These are phyloP conservation scores for Notarius lentiginosus DNA, from an alignment of 2,113 vertebrate species.

Conservation along the genomic window DNA sequence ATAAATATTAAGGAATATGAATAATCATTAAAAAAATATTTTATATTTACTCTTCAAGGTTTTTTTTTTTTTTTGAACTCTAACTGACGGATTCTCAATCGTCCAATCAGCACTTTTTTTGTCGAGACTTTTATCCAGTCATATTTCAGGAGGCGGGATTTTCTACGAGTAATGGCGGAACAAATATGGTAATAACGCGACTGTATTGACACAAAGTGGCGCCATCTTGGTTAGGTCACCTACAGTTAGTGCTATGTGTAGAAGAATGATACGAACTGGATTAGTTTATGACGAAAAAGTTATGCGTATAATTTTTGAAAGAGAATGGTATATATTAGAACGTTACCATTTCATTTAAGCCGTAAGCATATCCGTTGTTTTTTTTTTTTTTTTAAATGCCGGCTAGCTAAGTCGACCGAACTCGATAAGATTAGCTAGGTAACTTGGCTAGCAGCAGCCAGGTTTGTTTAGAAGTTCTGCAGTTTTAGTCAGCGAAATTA, in stretches of 20 bases:
- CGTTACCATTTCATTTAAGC: not conserved
- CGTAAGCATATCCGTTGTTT: not conserved
- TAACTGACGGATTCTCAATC: not conserved
- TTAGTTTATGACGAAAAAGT: not conserved
- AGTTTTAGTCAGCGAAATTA: not conserved
- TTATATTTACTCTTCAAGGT: not conserved
- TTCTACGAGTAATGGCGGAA: not conserved
- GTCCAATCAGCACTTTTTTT: not conserved
- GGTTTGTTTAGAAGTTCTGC: not conserved
- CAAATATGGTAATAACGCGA: conserved; percentile 46
- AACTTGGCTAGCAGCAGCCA: not conserved
- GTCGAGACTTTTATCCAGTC: not conserved
- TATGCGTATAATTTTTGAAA: not conserved
- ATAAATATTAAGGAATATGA: not conserved
- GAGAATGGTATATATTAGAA: not conserved
- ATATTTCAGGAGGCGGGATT: not conserved
- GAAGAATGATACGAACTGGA: no score
- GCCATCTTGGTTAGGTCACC: conserved; percentile 56
- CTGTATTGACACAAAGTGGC: conserved; percentile 13
- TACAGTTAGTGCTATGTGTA: not conserved
- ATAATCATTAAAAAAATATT: no score
- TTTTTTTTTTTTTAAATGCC: not conserved
- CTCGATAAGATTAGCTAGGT: not conserved
- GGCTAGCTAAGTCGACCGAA: not conserved
- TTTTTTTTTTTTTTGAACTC: not conserved